phyloP scores from a whole-genome alignment of 1,140 invertebrate genomes.

The Dreissena rostriformis region DNA sequence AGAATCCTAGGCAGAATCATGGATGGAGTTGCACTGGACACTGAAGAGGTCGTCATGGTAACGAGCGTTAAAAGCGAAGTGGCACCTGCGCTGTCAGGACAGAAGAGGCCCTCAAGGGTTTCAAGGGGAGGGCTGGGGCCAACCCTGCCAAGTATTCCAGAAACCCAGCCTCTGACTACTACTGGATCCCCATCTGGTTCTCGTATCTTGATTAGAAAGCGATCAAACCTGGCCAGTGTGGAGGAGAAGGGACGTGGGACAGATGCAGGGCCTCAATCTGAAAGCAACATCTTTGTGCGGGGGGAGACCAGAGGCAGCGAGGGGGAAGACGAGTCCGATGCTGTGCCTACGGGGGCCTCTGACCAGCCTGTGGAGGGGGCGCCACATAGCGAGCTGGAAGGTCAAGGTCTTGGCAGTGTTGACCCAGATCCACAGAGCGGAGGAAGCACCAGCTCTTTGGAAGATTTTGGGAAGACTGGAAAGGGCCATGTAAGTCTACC shows the following conservation, averaged over 20 bases:
- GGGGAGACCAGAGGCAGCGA: slow-evolving; percentile 18
- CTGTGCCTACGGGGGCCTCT: slow-evolving; percentile 1
- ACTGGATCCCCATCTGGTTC: slow-evolving; percentile 3
- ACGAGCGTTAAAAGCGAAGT: no score
- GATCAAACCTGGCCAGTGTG: slow-evolving; percentile 13
- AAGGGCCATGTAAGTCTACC: slow-evolving; percentile 8
- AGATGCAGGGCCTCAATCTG: background rate
- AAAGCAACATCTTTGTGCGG: background rate
- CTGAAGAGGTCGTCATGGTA: background rate
- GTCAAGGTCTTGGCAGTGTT: background rate
- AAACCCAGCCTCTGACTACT: background rate
- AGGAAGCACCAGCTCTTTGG: background rate
- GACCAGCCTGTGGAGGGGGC: no score
- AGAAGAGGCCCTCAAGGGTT: background rate
- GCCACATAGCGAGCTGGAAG: background rate
- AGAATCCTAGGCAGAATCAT: slow-evolving; percentile 42
- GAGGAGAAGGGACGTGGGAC: background rate
- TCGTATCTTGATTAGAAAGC: background rate
- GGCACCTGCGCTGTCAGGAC: no score
- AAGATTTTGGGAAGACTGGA: background rate
- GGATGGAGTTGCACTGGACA: slow-evolving; percentile 13
- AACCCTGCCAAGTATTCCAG: slow-evolving; percentile 41
- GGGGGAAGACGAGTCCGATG: background rate
- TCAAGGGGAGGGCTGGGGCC: background rate
- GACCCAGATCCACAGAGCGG: no score